A percentile compares a stretch with the other conserved stretches of the same genome.
These are phyloP conservation scores for Sympetrum striolatum DNA, from an alignment of 2,888 invertebrate species.

Conservation along the genomic window DNA sequence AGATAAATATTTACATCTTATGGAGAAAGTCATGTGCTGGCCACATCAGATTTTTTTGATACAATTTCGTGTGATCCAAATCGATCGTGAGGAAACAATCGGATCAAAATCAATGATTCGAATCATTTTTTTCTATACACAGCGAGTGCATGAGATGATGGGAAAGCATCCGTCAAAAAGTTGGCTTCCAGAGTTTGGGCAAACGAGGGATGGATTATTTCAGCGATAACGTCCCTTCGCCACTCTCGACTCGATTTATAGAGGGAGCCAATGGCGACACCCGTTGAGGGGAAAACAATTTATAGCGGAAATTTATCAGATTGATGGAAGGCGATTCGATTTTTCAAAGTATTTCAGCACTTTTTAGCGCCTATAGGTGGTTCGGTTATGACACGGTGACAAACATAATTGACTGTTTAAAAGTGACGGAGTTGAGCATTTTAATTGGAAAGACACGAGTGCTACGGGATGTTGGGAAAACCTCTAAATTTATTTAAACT, in stretches of 20 bases:
- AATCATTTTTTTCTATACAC: background rate
- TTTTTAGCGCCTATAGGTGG: background rate
- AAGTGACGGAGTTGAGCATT: too few species aligned
- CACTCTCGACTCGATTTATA: background rate
- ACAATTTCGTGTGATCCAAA: too few species aligned
- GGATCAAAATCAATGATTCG: too few species aligned
- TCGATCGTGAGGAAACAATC: background rate
- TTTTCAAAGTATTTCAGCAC: background rate
- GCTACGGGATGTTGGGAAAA: too few species aligned
- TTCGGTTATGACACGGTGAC: too few species aligned
- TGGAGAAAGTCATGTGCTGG: too few species aligned
- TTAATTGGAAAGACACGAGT: too few species aligned
- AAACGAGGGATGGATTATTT: slow-evolving; percentile 30
- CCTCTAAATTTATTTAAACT: too few species aligned
- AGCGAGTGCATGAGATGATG: background rate
- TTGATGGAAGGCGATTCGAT: background rate
- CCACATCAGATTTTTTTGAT: too few species aligned
- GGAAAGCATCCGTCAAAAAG: background rate
- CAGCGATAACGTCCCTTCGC: background rate
- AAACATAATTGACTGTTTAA: too few species aligned
- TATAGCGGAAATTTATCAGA: background rate
- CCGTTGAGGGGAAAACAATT: background rate
- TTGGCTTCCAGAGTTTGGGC: background rate
- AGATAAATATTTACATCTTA: too few species aligned
- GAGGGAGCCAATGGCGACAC: background rate